A percentile compares a stretch with the other conserved stretches of the same genome.
Evolutionary conservation across 2,113 vertebrate species (phyloP).

Genomic region (Seriola aureovittata): DNA sequence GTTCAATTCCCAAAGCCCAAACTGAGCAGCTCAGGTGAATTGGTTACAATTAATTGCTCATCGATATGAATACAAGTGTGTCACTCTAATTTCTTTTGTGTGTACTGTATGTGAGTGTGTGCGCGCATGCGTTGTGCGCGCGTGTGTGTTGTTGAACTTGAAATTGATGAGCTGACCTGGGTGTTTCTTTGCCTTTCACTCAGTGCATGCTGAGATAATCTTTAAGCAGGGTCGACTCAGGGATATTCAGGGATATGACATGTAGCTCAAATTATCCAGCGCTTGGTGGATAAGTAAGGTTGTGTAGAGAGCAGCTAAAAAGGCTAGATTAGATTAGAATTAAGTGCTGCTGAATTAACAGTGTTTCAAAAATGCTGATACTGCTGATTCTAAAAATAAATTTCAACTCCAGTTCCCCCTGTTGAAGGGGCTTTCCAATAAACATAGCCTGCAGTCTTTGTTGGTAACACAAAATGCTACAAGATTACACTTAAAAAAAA

Average conservation of each 20-base stretch:
- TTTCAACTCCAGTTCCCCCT: not conserved
- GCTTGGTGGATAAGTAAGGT: not conserved
- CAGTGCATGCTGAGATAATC: not conserved
- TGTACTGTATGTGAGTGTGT: not conserved
- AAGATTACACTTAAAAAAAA: too few relatives aligned
- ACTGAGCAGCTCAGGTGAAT: not conserved
- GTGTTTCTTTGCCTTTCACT: not conserved
- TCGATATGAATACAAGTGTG: not conserved
- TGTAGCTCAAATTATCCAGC: slow-evolving; percentile 4
- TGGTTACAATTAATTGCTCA: not conserved
- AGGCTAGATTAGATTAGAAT: slow-evolving; percentile 11
- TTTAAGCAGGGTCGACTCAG: not conserved
- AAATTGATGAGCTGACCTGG: not conserved
- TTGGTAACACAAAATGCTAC: too few relatives aligned
- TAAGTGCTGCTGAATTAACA: slow-evolving; percentile 29
- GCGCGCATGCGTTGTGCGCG: not conserved
- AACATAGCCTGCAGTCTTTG: not conserved
- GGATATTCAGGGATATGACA: not conserved
- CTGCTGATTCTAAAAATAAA: slow-evolving; percentile 14
- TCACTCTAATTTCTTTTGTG: not conserved
- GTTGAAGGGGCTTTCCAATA: not conserved
- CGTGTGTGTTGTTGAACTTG: not conserved
- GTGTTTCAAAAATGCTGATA: slow-evolving; percentile 16
- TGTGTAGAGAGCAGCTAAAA: not conserved
- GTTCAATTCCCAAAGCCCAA: not conserved